These are phyloP conservation scores for Aramus guarauna DNA, from an alignment of 2,113 vertebrate genomes.

Conservation along the genomic window DNA sequence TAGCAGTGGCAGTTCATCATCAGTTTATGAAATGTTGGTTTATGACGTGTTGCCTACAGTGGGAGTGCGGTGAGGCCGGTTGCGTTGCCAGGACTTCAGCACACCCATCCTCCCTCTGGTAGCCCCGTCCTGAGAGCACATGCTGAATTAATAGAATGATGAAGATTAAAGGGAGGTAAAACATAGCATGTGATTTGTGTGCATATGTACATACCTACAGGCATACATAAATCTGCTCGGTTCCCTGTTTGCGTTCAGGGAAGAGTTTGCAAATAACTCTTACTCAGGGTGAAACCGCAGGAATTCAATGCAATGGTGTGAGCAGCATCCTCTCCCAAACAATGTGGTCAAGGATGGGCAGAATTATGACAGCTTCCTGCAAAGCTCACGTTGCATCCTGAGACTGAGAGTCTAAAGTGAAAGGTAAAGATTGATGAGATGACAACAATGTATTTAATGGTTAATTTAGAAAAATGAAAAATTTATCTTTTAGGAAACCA, in stretches of 20 bases:
- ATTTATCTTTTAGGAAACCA: background rate
- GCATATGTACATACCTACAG: background rate
- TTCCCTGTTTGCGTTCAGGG: background rate
- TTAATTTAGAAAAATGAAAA: background rate
- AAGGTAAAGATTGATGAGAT: background rate
- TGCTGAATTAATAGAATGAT: background rate
- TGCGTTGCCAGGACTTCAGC: background rate
- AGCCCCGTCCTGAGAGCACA: background rate
- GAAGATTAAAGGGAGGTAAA: background rate
- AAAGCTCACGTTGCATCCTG: background rate
- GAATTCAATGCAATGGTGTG: background rate
- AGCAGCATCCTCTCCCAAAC: background rate
- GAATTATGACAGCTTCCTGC: background rate
- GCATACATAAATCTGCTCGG: background rate
- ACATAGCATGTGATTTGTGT: background rate
- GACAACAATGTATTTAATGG: background rate
- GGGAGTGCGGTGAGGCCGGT: background rate
- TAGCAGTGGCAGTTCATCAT: background rate
- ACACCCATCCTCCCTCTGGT: background rate
- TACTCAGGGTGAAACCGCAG: background rate
- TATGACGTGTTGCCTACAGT: background rate
- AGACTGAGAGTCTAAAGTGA: rapidly evolving
- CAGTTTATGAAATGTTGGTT: background rate
- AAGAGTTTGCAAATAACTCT: background rate
- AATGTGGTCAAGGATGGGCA: background rate